Evolutionary conservation across 2,113 vertebrate species (phyloP).

Genomic region (Meles meles): DNA sequence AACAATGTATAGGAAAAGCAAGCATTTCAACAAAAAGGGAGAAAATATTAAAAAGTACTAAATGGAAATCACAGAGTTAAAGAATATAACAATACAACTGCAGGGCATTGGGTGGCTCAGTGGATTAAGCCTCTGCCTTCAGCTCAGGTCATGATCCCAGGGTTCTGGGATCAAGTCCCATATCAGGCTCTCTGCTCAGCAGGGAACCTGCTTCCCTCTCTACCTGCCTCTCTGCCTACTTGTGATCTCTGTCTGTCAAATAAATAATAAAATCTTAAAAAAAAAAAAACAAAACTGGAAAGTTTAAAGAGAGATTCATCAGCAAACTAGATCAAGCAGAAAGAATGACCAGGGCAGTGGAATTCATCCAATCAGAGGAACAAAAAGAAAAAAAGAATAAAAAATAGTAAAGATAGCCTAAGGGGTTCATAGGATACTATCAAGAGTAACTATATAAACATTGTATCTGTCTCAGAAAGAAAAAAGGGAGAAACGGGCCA

Average conservation of each 20-base stretch:
- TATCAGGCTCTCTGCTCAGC: too few relatives aligned
- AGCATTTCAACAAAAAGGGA: background rate
- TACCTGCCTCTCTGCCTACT: too few relatives aligned
- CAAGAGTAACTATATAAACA: background rate
- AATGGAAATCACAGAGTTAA: background rate
- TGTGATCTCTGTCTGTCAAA: too few relatives aligned
- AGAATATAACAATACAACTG: background rate
- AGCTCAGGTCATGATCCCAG: too few relatives aligned
- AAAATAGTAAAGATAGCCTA: background rate
- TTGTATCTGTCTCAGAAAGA: background rate
- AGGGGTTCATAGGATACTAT: background rate
- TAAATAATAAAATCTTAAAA: background rate
- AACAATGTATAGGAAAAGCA: background rate
- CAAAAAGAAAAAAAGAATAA: background rate
- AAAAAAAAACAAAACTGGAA: background rate
- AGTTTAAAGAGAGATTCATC: background rate
- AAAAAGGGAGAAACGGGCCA: background rate
- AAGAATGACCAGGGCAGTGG: background rate
- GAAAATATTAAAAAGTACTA: background rate
- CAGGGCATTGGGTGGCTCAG: too few relatives aligned
- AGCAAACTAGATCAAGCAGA: background rate
- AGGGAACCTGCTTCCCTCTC: too few relatives aligned
- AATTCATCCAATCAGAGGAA: background rate
- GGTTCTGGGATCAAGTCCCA: too few relatives aligned
- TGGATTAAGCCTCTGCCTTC: too few relatives aligned